Evolutionary conservation across 2,888 invertebrate species (phyloP).

Genomic region (Spilosoma lubricipeda): DNA sequence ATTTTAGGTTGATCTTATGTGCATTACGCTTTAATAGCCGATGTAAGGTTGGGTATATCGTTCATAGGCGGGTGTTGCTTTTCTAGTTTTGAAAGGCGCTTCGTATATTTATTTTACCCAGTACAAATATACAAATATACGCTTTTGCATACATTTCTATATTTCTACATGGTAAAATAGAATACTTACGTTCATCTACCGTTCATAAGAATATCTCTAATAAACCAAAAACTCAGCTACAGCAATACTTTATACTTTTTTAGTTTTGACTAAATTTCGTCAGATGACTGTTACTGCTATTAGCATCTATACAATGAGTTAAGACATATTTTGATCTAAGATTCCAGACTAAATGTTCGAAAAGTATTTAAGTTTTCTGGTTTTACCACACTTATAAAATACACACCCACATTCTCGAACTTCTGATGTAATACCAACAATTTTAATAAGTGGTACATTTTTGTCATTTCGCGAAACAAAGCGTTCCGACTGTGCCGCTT

Average conservation of each 20-base stretch:
- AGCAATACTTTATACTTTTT: not conserved
- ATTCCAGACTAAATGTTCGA: not conserved
- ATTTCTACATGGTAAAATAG: too few species aligned
- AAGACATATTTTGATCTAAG: not conserved
- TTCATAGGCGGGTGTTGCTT: too few species aligned
- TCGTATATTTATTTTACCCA: too few species aligned
- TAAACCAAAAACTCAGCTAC: too few species aligned
- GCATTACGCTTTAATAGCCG: too few species aligned
- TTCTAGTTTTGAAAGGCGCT: too few species aligned
- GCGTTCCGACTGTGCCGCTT: constrained; percentile 29
- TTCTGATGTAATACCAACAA: not conserved
- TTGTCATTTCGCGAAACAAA: constrained; percentile 2
- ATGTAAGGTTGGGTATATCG: too few species aligned
- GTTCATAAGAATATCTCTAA: too few species aligned
- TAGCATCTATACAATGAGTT: not conserved
- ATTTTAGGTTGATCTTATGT: too few species aligned
- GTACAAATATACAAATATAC: too few species aligned
- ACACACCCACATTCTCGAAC: not conserved
- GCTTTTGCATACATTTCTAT: too few species aligned
- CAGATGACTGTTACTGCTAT: not conserved
- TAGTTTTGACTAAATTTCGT: not conserved
- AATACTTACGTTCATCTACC: too few species aligned
- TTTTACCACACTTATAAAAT: not conserved
- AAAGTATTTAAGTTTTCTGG: not conserved
- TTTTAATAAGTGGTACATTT: constrained; percentile 15